Evolutionary conservation across 2,888 invertebrate species (phyloP), one percentile per base, ranked within the genome.

Genomic region (Campaea margaritaria): DNA sequence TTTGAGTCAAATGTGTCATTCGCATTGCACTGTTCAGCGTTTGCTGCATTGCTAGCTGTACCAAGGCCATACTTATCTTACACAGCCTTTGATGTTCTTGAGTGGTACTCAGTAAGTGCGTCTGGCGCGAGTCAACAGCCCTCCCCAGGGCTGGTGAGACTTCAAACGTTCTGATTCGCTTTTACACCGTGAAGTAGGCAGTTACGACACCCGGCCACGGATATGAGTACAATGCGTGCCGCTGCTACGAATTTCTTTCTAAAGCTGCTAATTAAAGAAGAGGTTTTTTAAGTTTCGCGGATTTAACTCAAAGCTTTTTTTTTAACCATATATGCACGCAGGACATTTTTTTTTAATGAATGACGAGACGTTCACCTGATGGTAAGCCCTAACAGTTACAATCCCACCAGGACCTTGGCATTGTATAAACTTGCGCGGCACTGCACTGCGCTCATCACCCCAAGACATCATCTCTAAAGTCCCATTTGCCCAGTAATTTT

Each of bases 91-190:
- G 86, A 89, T 86, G 85, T 87, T 76, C 54, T 51, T 82, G 83
- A 88, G 87, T 85, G 84, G 85, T 81, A 79, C 86, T 87, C 72
- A 65, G 68, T 69, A 67, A 80, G 79, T 81, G 80, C 86, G 87
- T 87, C 85, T 83, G 81, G 80, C 77, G 75, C 47, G 74, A 74
- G 73, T 82, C 78, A 80, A 84, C 80, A 79, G 76, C 78, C 64
- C 79, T 79, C 82, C 79, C 78, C 76, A 76, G 73, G 74, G 74
- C 69, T 74, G 76, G 73, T 74, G 74, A 76, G 75, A 84, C 86
- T 83, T 86, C 83, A 88, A 87, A 86, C 82, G 86, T 67, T 80
- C 79, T 82, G 87, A 86, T 87, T 86, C 83, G 86, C 88, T 78
- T 88, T 88, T 87, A 87, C 88, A 83, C 87, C 87, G 87, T 82